Base-by-base conservation (phyloP, 1,140 invertebrate genomes). In the Metaphire vulgaris region DNA sequence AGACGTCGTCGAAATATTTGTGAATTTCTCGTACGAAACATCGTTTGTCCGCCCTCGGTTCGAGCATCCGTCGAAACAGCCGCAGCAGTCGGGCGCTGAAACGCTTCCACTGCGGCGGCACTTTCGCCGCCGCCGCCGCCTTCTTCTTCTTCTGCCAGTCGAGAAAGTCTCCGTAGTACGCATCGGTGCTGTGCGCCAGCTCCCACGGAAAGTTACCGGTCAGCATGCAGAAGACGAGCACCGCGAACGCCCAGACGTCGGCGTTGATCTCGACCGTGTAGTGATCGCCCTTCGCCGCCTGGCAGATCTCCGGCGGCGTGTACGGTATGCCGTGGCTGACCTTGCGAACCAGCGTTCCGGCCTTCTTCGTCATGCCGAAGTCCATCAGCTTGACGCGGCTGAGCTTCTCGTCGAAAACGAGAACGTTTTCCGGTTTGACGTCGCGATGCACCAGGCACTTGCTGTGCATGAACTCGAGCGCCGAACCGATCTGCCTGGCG, bases 201-300 rank as follows among this genome's bases (percentile, higher is more conserved):
- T 97, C 94, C 96, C 96, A 98, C 26, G 96, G 96, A 81, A 97
- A 90, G 86, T 93, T 95, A 30, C 94, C 94, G 16, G 94, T 96
- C 65, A 97, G 87, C 86, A 93, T 95, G 69, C 96, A 93, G 85
- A 96, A 96, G 81, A 97, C 89, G 76, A 97, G 91, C 81, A 97
- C 92, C n/a, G 92, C 95, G 85, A 96, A 94, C 85, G 96, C 95
- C 95, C 95, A 98, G 74, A 96, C 91, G 85, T 98, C 96, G 81
- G 95, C 93, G 66, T 90, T 91, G 75, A 91, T 91, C 83, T 92
- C 89, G 29, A 95, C 92, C 1, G 83, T 82, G 76, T 89, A 89
- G 26, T 84, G 87, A 83, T 93, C 92, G 82, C 96, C 92, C 79
- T 92, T 91, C 33, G 92, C 89, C 56, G 93, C 90, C 85, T 91